These are phyloP conservation scores for Syritta pipiens DNA, from an alignment of 2,888 invertebrate species.

Conservation along the genomic window DNA sequence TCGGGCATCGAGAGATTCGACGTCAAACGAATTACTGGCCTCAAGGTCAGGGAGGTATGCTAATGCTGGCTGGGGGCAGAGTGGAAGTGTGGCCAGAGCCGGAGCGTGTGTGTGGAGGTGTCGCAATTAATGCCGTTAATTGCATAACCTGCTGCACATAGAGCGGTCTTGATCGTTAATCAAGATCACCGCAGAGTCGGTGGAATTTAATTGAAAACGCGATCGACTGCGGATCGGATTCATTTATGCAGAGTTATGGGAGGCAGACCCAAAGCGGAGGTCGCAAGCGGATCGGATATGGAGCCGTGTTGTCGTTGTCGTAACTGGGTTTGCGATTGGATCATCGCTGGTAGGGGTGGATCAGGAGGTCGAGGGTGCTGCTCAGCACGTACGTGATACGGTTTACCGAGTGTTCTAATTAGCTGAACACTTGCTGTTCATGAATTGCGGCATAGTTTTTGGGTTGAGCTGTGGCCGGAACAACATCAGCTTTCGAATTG, in stretches of 20 bases:
- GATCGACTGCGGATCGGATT: constrained; percentile 8
- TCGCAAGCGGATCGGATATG: constrained; percentile 11
- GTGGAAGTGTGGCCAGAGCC: constrained; percentile 61
- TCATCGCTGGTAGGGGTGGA: too few species aligned
- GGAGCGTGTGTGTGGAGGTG: constrained; percentile 47
- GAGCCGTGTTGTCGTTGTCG: not conserved
- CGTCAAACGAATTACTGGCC: constrained; percentile 21
- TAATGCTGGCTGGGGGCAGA: constrained; percentile 23
- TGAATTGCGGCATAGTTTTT: too few species aligned
- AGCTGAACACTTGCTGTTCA: too few species aligned
- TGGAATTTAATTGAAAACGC: constrained; percentile 47
- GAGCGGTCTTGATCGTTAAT: constrained; percentile 63
- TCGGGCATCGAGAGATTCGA: constrained; percentile 23
- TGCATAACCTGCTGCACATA: constrained; percentile 45
- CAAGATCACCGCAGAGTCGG: constrained; percentile 59
- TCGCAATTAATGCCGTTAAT: constrained; percentile 63
- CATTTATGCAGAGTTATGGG: constrained; percentile 32
- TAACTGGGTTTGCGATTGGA: too few species aligned
- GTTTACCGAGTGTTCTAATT: too few species aligned
- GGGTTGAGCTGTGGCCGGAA: too few species aligned
- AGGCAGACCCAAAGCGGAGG: constrained; percentile 16
- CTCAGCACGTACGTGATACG: too few species aligned
- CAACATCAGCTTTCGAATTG: too few species aligned
- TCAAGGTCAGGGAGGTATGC: constrained; percentile 42
- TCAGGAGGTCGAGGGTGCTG: too few species aligned